Conservation (phyloP, 92 coral and sea anemone species). For the Porites cylindrica region DNA sequence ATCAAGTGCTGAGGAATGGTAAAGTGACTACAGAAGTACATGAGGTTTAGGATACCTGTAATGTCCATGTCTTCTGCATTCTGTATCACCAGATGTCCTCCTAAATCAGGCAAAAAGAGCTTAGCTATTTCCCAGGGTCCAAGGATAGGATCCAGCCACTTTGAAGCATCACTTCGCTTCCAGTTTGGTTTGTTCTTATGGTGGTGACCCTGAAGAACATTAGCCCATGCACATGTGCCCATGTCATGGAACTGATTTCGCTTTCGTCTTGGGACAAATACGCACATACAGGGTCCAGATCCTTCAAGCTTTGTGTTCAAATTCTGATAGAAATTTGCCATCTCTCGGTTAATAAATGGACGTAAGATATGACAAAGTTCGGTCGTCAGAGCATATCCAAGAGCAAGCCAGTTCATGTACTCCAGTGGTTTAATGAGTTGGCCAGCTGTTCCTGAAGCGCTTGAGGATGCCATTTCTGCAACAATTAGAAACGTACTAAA, state of each 20-base stretch:
- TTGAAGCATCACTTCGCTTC: slow-evolving; percentile 79
- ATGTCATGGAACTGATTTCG: slow-evolving; percentile 62
- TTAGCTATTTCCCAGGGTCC: slow-evolving; percentile 94
- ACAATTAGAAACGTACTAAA: no score
- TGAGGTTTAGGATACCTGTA: slow-evolving; percentile 77
- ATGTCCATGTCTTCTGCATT: slow-evolving; percentile 77
- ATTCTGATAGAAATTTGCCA: slow-evolving; percentile 57
- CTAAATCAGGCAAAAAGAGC: slow-evolving; percentile 81
- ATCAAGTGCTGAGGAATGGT: no score
- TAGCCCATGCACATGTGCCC: slow-evolving; percentile 80
- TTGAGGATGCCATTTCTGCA: no score
- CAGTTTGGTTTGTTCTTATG: slow-evolving; percentile 68
- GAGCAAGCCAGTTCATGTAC: slow-evolving; percentile 91
- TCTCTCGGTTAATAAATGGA: slow-evolving; percentile 63
- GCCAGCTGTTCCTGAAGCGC: no score
- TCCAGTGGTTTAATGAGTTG: no score
- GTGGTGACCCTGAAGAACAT: slow-evolving; percentile 57
- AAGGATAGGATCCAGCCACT: slow-evolving; percentile 78
- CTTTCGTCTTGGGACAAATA: slow-evolving; percentile 19
- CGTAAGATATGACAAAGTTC: slow-evolving; percentile 68
- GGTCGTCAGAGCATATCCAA: slow-evolving; percentile 78
- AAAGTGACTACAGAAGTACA: slow-evolving; percentile 70
- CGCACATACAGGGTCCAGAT: slow-evolving; percentile 58
- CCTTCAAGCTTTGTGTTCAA: slow-evolving; percentile 43
- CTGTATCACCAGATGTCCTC: slow-evolving; percentile 37